phyloP scores from a whole-genome alignment of 2,888 invertebrate genomes.

The Clistopyga incitator region DNA sequence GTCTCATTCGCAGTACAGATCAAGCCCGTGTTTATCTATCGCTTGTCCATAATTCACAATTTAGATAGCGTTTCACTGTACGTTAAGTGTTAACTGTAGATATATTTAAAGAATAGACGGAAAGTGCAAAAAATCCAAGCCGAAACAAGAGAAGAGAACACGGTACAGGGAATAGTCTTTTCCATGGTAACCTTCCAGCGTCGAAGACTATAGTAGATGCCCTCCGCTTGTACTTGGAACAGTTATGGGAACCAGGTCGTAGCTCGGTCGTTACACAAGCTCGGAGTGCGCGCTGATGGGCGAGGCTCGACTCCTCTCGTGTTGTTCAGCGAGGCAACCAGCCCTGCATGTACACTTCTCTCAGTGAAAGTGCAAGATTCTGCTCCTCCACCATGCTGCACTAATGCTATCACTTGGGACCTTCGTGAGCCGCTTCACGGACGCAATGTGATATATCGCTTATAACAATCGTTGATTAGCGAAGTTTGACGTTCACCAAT shows the following conservation, averaged over 20 bases:
- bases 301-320: conserved; percentile 74
- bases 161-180: conserved; percentile 17
- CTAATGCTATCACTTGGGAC: conserved; percentile 35
- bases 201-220: conserved; percentile 64
- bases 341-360: conserved; percentile 53
- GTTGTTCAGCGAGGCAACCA: conserved; percentile 54
- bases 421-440: conserved; percentile 20
- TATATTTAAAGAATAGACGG: not conserved
- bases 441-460: conserved; percentile 63
- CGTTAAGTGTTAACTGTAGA: not conserved
- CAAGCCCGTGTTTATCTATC: not conserved
- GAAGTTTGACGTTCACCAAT: conserved; percentile 49
- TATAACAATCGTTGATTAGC: conserved; percentile 67
- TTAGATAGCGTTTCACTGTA: conserved; percentile 2
- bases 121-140: not conserved
- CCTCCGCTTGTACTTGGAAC: conserved; percentile 70
- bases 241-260: conserved; percentile 81
- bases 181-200: conserved; percentile 64
- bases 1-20: too few species aligned
- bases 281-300: conserved; percentile 72
- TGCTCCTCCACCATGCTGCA: conserved; percentile 46
- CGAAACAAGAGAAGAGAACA: not conserved
- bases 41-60: not conserved
- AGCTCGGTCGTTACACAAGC: conserved; percentile 75
- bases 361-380: conserved; percentile 79